Evolutionary conservation across 2,797 vertebrate genomes (phyloP), one percentile per base, ranked within the genome.

Genomic region (Poecilia gillii): DNA sequence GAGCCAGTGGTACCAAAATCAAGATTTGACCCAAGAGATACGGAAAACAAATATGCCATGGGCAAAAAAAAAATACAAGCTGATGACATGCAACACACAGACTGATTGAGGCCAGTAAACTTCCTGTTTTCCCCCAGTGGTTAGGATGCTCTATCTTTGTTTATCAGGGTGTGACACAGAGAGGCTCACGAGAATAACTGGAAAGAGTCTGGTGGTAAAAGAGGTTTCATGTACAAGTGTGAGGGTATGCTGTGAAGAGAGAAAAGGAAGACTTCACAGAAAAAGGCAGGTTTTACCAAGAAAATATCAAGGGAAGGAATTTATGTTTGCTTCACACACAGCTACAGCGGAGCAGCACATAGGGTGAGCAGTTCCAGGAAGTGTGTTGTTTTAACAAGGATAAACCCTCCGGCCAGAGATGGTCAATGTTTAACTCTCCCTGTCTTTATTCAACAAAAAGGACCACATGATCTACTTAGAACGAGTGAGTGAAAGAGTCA

Each of bases 361-460:
- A 74, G 59, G 59, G 62, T 72, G 75, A 80, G 55, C 46, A n/a
- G 76, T 83, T 91, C 85, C 90, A 92, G 92, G 93, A 94, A 94
- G 74, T 77, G 33, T 59, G 53, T 72, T 6, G 62, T 89, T 90
- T 71, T 82, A 79, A 75, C 72, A 39, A 53, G 43, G 92, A 94
- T 94, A 90, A 79, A 81, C 92, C 93, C 90, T 90, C 74, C 72
- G 46, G 75, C 66, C 76, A 72, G 59, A 87, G 86, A 91, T 76
- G 68, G 91, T 89, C 76, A 87, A 91, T 90, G 90, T 94, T 93
- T 90, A 91, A 91, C 93, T 84, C 92, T 81, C 75, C 62, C 51
- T 20, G 16, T 76, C 77, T 83, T 80, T 80, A 84, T 75, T 79
- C 43, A 76, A 80, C 81, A 84, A 71, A 85, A 73, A 85, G 72